Evolutionary conservation across 2,113 vertebrate genomes (phyloP).

Genomic region (Stictonetta naevosa): DNA sequence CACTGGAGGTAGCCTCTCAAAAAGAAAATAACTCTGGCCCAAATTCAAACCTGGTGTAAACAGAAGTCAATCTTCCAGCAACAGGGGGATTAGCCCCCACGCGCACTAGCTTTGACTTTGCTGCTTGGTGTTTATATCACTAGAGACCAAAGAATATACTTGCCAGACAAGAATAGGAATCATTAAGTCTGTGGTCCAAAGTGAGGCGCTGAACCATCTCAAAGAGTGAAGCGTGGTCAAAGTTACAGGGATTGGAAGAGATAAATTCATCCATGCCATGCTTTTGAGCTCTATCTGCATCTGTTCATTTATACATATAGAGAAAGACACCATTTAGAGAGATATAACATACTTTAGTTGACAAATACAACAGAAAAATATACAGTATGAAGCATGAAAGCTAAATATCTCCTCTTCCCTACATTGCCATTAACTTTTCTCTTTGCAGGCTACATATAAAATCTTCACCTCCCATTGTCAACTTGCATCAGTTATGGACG

Average conservation of each 20-base stretch:
- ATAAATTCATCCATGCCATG: slow-evolving; percentile 99
- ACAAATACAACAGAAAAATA: slow-evolving; percentile 77
- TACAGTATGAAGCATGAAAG: slow-evolving; percentile 75
- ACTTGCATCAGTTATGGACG: slow-evolving; percentile 91
- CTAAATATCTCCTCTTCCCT: slow-evolving; percentile 58
- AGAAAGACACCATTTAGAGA: slow-evolving; percentile 90
- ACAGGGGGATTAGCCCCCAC: slow-evolving; percentile 48
- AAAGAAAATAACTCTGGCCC: slow-evolving; percentile 49
- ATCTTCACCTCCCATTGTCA: slow-evolving; percentile 91
- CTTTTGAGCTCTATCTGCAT: slow-evolving; percentile 99
- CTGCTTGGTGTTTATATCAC: slow-evolving; percentile 72
- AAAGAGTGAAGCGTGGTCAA: slow-evolving; percentile 97
- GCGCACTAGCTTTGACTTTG: slow-evolving; percentile 67
- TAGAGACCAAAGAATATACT: slow-evolving; percentile 85
- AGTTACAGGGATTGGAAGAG: slow-evolving; percentile 99
- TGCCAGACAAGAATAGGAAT: slow-evolving; percentile 99
- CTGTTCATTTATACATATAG: slow-evolving; percentile 96
- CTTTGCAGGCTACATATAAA: slow-evolving; percentile 63
- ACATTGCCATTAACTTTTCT: slow-evolving; percentile 65
- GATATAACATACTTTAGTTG: slow-evolving; percentile 81
- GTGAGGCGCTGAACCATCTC: slow-evolving; percentile 98
- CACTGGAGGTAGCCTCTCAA: slow-evolving; percentile 51
- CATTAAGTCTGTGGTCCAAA: slow-evolving; percentile 98
- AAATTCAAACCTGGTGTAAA: slow-evolving; percentile 66
- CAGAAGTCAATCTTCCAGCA: slow-evolving; percentile 49